Base-by-base conservation (phyloP, 2,888 invertebrate species). In the Lycaena phlaeas region DNA sequence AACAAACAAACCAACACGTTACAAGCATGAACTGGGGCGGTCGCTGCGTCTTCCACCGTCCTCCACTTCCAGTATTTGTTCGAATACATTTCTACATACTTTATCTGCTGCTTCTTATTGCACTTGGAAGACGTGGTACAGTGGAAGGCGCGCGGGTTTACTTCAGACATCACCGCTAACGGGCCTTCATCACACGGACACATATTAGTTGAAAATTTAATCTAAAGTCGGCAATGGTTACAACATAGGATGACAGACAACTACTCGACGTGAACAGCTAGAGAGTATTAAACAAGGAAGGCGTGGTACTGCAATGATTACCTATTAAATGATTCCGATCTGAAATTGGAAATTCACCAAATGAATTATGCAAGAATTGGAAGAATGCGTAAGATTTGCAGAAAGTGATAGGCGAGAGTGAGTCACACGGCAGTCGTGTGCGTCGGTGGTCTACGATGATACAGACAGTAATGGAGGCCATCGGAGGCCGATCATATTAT, bases 271-370 rank as follows among this genome's bases (percentile, higher is more conserved):
- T 59, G 60, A 68, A 75, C 73, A 68, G 64, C 74, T 74, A 81
- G 54, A 64, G 60, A 64, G 58, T 56, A 61, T 53, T 54, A 58
- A 60, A 65, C 53, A 47, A 22, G 34, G 51, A 48, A 68, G 61
- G 67, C 62, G 68, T 67, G 66, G 61, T 64, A 69, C 59, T 67
- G 59, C 67, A 71, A 71, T 70, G 72, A 70, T 85, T 85, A 85
- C 85, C 85, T 81, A 84, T 71, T 76, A 79, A 77, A 84, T 85
- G 85, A 84, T 78, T 84, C 85, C 85, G 85, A 85, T 85, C 85
- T 85, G 85, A 84, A 85, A 85, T 71, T 79, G 77, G 77, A 78
- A 82, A 84, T 68, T 61, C 51, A 57, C 59, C 55, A 72, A 77
- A 76, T 79, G 62, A 78, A 78, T 77, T 27, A 27, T 26, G 26